phyloP scores from a whole-genome alignment of 2,113 vertebrate genomes.

The Boulengeromyrus knoepffleri region DNA sequence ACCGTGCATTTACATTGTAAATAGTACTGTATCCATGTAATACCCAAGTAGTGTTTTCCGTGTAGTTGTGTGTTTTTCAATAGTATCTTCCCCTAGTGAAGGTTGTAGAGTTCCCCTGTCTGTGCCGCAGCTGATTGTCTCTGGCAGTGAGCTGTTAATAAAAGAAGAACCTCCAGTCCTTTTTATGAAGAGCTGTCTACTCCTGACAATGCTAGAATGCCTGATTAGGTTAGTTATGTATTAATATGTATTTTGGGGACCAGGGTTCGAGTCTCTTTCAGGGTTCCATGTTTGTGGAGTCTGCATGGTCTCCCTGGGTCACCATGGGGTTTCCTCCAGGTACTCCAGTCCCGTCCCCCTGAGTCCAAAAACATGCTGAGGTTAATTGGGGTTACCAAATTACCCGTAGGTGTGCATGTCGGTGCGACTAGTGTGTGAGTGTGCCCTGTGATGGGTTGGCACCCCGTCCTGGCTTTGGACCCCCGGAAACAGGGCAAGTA shows the following conservation, averaged over 20 bases:
- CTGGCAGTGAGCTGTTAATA: neutral
- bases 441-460: too few relatives aligned
- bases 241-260: neutral
- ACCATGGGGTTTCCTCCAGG: too few relatives aligned
- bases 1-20: neutral
- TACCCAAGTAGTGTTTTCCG: neutral
- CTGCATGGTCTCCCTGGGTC: too few relatives aligned
- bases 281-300: too few relatives aligned
- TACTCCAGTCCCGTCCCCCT: too few relatives aligned
- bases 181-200: neutral
- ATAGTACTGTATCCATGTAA: neutral
- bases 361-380: too few relatives aligned
- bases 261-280: neutral
- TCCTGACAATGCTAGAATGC: neutral
- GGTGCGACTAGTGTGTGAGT: too few relatives aligned
- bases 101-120: neutral
- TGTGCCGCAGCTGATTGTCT: neutral
- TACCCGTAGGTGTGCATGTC: too few relatives aligned
- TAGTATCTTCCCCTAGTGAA: neutral
- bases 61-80: neutral
- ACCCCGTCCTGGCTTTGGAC: too few relatives aligned
- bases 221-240: neutral
- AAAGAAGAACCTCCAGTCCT: neutral
- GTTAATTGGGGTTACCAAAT: too few relatives aligned
- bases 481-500: too few relatives aligned